Evolutionary conservation across 2,113 vertebrate genomes (phyloP), one percentile per base, ranked within the genome.

Genomic region (Pangasianodon hypophthalmus): DNA sequence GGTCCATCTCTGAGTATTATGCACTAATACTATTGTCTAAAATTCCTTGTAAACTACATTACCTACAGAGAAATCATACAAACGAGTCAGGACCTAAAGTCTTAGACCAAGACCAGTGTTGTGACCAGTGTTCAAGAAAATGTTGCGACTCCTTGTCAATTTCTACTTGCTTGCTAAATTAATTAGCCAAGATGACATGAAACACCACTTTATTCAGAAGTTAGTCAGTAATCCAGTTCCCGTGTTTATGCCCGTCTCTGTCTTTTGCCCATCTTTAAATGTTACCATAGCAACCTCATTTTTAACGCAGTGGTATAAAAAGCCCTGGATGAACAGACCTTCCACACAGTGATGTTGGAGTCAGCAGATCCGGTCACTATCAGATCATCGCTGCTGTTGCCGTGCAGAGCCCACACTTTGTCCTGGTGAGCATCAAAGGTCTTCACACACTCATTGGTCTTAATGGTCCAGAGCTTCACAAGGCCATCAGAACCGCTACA

Each of bases 381-480:
- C 41, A 91, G 92, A 85, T 97, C 94, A 0, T 98, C 98, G 32
- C 94, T 96, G 88, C 93, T 95, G 94, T 94, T 98, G 89, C 93
- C 93, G 46, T 99, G 97, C 41, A 99, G 96, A 56, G 97, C 98
- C 98, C 98, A 99, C 88, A 99, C 96, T 94, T 99, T 99, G 88
- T 98, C 97, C 89, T 98, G 97, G 0, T 99, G 98, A 21, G 95
- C 96, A 0, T 99, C 98, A 50, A 99, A 88, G 0, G 98, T 99
- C 93, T 96, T 97, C 89, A 99, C 96, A 16, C 98, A 99, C 93
- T 99, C 98, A 0, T 99, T 99, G 52, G 95, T 98, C 93, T 99
- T 99, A 91, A 99, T 98, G 64, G 98, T 99, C 98, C 98, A 99
- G 56, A 99, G 96, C 91, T 99, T 99, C 56, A 99, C 87, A 19